phyloP scores from a whole-genome alignment of 1,140 invertebrate species.

The Geopemphigus sp. region DNA sequence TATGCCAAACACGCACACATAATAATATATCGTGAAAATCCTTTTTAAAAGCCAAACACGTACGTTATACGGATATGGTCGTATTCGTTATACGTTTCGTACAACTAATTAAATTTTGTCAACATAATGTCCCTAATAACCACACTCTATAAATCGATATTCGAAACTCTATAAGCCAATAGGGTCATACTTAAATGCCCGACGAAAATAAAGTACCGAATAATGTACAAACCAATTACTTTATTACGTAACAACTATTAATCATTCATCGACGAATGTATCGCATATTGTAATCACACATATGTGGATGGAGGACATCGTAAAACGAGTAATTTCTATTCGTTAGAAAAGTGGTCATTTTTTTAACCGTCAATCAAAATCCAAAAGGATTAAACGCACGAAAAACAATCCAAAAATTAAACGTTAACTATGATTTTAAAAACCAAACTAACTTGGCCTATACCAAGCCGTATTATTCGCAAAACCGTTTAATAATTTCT shows the following conservation, averaged over 20 bases:
- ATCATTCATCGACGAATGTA: background rate
- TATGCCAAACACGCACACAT: background rate
- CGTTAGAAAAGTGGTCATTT: background rate
- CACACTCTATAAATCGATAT: constrained; percentile 17
- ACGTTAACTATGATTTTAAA: too few species aligned
- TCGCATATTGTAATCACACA: background rate
- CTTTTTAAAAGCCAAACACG: background rate
- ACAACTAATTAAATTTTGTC: constrained; percentile 21
- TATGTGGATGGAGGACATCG: background rate
- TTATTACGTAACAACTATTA: background rate
- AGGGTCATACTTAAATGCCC: background rate
- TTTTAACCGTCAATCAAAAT: background rate
- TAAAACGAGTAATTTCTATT: background rate
- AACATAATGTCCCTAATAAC: constrained; percentile 7
- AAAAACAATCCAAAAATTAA: too few species aligned
- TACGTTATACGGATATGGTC: background rate
- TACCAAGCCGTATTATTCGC: too few species aligned
- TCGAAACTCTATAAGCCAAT: background rate
- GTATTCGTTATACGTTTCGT: background rate
- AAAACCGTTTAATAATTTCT: too few species aligned
- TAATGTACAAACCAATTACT: constrained; percentile 19
- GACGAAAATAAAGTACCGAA: constrained; percentile 12
- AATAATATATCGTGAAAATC: background rate
- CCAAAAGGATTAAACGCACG: too few species aligned
- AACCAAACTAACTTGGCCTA: too few species aligned